Base-by-base conservation (phyloP, 2,113 vertebrate species). In the Apistogramma diplotaenia region DNA sequence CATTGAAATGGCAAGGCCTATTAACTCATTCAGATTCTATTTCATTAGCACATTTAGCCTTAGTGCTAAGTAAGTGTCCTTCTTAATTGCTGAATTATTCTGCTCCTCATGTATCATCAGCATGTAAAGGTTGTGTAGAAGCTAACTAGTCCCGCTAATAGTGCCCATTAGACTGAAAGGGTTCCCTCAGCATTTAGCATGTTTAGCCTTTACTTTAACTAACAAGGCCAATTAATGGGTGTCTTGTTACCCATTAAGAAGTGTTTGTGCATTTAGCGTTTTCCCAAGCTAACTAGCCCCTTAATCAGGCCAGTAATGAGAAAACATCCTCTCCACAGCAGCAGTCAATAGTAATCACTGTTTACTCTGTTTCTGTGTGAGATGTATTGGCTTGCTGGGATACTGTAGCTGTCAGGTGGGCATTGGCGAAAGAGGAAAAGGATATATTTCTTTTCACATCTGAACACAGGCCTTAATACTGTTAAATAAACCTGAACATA, bases 321-420 rank as follows among this genome's bases (percentile, higher is more conserved):
- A 96, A 97, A 96, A 95, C 97, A 97, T 98, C 97, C 96, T 96
- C 95, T 96, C 95, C 94, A 97, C 96, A 97, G 97, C 96, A 96
- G 96, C 96, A 98, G 97, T 99, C 98, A 97, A 99, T 99, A 99
- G 96, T 96, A 97, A 99, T 98, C 97, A 98, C 97, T 98, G 97
- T 98, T 98, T 97, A 97, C 96, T 95, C 96, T 97, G 96, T 98
- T 99, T 97, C 97, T 96, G 96, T 96, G 97, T 96, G 97, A 99
- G 96, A 98, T 97, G 96, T 97, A 96, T 96, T 95, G 96, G 97
- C 95, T 96, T 81, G 70, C 84, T 88, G 77, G 60, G 61, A 31
- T 65, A 81, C 84, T 93, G 90, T 91, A 89, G 73, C 58, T 75
- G 82, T 84, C 74, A 86, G 74, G 54, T 74, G 31, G 85, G 74